These are phyloP conservation scores for Anabacerthia variegaticeps DNA, from an alignment of 2,797 vertebrate species.

Conservation along the genomic window DNA sequence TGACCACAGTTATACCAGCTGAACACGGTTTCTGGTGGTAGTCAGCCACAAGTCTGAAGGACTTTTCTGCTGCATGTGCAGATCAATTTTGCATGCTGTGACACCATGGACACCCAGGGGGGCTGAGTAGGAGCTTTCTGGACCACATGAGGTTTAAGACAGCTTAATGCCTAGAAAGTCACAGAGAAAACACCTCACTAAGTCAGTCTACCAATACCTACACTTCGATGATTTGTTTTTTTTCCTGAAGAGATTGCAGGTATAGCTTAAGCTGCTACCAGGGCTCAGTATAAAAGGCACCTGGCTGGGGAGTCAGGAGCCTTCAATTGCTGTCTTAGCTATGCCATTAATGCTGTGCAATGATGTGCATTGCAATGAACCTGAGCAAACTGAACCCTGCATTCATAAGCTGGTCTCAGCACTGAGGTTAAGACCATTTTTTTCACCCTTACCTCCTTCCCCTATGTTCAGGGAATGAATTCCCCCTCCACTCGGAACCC, in stretches of 20 bases:
- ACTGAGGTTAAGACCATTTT: neutral
- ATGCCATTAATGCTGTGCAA: fast-evolving
- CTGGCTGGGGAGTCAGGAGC: neutral
- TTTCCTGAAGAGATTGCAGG: neutral
- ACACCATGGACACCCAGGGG: neutral
- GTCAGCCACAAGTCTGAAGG: neutral
- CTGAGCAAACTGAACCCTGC: neutral
- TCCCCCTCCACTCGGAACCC: neutral
- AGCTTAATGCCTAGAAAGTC: neutral
- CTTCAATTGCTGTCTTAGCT: neutral
- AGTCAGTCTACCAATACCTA: neutral
- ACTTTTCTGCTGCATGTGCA: neutral
- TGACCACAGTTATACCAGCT: neutral
- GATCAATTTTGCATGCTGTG: neutral
- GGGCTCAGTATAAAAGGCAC: neutral
- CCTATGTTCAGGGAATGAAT: fast-evolving
- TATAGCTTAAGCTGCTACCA: neutral
- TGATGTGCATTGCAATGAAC: neutral
- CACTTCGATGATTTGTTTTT: neutral
- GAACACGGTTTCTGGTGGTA: neutral
- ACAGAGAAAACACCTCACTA: neutral
- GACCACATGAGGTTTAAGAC: neutral
- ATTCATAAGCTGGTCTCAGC: neutral
- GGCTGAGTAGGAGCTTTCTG: neutral
- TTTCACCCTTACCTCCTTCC: neutral